These are phyloP conservation scores for Eonycteris spelaea DNA, from an alignment of 2,113 vertebrate genomes.

Conservation along the genomic window DNA sequence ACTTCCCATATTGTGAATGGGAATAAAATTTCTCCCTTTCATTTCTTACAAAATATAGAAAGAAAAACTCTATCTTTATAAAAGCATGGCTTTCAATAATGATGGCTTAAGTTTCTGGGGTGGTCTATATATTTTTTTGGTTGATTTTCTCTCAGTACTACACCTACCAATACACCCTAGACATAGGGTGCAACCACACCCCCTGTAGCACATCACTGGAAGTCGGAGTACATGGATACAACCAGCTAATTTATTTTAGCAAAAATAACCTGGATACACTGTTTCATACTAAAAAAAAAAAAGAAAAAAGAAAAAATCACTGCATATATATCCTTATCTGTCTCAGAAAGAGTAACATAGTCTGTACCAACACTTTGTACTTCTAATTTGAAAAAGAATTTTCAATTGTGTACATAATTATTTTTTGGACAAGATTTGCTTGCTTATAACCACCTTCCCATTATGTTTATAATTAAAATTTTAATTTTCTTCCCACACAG, in stretches of 20 bases:
- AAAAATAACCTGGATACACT: neutral
- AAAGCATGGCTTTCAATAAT: neutral
- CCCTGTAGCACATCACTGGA: neutral
- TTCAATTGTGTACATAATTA: neutral
- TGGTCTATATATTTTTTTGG: neutral
- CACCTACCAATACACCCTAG: neutral
- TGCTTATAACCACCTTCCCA: neutral
- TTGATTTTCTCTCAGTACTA: neutral
- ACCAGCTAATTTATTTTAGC: conserved; percentile 2
- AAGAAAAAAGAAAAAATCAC: neutral
- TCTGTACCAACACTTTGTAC: neutral
- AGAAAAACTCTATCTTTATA: neutral
- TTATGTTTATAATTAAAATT: conserved; percentile 24
- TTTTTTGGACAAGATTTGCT: neutral
- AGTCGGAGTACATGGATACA: neutral
- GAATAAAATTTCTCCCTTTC: neutral
- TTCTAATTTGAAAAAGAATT: neutral
- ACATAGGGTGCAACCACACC: neutral
- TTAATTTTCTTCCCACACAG: conserved; percentile 29
- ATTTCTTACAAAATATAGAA: neutral
- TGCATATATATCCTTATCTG: neutral
- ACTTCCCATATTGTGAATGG: neutral
- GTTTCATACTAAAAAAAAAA: neutral
- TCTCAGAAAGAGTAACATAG: neutral
- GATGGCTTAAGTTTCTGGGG: neutral